Evolutionary conservation across 1,140 invertebrate genomes (phyloP).

Genomic region (Metaphire vulgaris): DNA sequence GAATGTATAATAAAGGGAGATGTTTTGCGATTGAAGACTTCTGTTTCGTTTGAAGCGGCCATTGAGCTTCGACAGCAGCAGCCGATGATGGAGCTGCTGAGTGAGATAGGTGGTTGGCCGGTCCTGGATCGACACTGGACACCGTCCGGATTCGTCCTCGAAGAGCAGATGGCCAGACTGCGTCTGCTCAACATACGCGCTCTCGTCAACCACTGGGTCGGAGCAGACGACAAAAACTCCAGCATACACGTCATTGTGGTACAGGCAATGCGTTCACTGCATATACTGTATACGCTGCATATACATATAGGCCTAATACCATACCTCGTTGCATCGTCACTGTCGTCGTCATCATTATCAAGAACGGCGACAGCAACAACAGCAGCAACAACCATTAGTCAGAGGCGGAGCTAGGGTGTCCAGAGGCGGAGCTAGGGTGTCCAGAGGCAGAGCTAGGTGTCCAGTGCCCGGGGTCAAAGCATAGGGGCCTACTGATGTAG

Average conservation of each 20-base stretch:
- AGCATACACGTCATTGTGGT: conserved; percentile 76
- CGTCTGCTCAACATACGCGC: conserved; percentile 73
- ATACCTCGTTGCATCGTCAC: too few species aligned
- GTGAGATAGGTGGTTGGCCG: conserved; percentile 76
- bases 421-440: too few species aligned
- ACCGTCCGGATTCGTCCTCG: conserved; percentile 58
- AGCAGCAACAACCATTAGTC: too few species aligned
- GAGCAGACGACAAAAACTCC: conserved; percentile 80
- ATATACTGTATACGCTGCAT: too few species aligned
- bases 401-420: too few species aligned
- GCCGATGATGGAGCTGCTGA: conserved; percentile 66
- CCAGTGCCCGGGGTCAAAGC: too few species aligned
- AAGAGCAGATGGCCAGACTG: conserved; percentile 67
- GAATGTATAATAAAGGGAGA: conserved; percentile 12
- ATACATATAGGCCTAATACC: too few species aligned
- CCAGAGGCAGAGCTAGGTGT: too few species aligned
- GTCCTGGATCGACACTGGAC: conserved; percentile 64
- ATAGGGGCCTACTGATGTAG: too few species aligned
- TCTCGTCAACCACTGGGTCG: conserved; percentile 69
- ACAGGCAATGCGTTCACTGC: background rate
- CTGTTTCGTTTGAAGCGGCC: conserved; percentile 39
- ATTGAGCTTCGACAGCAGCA: conserved; percentile 61
- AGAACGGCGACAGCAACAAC: too few species aligned
- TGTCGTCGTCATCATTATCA: too few species aligned
- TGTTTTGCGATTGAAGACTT: conserved; percentile 23